These are phyloP conservation scores for Sycobia sp. DNA, from an alignment of 1,140 invertebrate species.

Conservation along the genomic window DNA sequence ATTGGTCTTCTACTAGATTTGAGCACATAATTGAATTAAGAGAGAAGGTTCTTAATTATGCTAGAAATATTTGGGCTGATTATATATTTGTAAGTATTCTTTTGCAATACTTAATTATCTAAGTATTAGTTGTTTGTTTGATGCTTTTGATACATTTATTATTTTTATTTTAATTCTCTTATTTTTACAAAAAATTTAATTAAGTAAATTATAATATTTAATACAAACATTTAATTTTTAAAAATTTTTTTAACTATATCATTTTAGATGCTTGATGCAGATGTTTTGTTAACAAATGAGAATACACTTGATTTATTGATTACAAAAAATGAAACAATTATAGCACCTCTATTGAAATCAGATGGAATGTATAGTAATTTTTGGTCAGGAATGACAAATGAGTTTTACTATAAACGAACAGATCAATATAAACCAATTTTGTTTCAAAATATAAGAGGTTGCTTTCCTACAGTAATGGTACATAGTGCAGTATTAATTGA, in stretches of 20 bases:
- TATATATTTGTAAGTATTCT: slow-evolving; percentile 77
- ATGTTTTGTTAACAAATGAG: slow-evolving; percentile 81
- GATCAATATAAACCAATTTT: slow-evolving; percentile 86
- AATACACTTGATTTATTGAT: slow-evolving; percentile 74
- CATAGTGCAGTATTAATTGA: slow-evolving; percentile 88
- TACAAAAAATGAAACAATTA: slow-evolving; percentile 67
- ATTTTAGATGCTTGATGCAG: slow-evolving; percentile 83
- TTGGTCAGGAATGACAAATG: slow-evolving; percentile 89
- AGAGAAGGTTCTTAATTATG: slow-evolving; percentile 78
- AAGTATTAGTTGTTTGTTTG: too few relatives aligned
- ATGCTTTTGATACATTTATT: slow-evolving; percentile 17
- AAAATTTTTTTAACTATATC: slow-evolving; percentile 12
- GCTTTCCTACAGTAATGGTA: slow-evolving; percentile 89
- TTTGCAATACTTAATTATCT: too few relatives aligned
- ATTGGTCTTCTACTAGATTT: slow-evolving; percentile 82
- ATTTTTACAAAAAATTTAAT: neutral
- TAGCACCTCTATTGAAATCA: slow-evolving; percentile 85
- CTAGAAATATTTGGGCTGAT: slow-evolving; percentile 80
- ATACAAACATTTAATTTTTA: neutral
- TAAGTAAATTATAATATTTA: slow-evolving; percentile 17
- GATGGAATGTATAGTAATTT: slow-evolving; percentile 93
- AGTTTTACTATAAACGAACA: slow-evolving; percentile 89
- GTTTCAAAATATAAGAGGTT: slow-evolving; percentile 73
- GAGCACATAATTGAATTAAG: slow-evolving; percentile 80
- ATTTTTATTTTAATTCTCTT: slow-evolving; percentile 11